phyloP scores from a whole-genome alignment of 2,888 invertebrate species.

The Dryobota labecula region DNA sequence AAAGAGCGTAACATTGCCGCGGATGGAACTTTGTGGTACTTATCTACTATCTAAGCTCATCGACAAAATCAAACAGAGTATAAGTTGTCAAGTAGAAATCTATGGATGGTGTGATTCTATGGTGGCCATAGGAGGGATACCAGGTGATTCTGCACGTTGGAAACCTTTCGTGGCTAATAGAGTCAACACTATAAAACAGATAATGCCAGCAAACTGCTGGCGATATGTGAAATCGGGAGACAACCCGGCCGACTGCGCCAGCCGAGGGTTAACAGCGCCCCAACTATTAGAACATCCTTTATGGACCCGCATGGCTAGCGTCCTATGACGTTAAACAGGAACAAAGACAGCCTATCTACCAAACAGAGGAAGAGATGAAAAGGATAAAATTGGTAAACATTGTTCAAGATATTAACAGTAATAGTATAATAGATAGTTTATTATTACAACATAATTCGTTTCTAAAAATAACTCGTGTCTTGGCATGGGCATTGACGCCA shows the following conservation, averaged over 20 bases:
- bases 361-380: too few species aligned
- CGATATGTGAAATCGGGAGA: slow-evolving; percentile 1
- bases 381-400: too few species aligned
- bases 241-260: slow-evolving; percentile 11
- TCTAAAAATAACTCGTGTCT: too few species aligned
- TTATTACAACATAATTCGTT: too few species aligned
- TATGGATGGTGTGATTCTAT: slow-evolving; percentile 3
- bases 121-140: slow-evolving; percentile 7
- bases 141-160: not conserved
- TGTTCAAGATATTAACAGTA: too few species aligned
- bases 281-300: too few species aligned
- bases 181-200: too few species aligned
- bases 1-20: not conserved
- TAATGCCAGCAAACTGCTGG: too few species aligned
- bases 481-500: too few species aligned
- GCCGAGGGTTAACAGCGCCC: not conserved
- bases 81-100: not conserved
- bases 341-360: not conserved
- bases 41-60: slow-evolving; percentile 16
- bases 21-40: slow-evolving; percentile 10
- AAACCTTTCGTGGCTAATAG: slow-evolving; percentile 10
- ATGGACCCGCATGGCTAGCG: not conserved
- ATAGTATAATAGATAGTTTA: too few species aligned
- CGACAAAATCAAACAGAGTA: not conserved
- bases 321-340: not conserved